These are phyloP conservation scores for Bombus confusus DNA, from an alignment of 1,140 invertebrate species.

Conservation along the genomic window DNA sequence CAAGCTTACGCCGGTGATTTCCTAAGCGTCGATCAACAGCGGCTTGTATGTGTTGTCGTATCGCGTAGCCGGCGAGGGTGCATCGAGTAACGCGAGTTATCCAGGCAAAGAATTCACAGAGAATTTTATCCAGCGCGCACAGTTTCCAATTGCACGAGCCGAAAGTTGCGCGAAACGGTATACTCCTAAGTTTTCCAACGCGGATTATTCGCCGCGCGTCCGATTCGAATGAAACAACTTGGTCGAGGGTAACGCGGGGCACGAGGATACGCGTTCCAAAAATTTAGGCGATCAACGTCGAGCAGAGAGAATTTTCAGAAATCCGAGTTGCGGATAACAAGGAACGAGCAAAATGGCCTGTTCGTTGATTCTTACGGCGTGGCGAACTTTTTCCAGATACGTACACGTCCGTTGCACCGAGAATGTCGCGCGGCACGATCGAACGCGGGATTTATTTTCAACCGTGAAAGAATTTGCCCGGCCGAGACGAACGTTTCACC, in stretches of 20 bases:
- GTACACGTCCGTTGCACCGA: not conserved
- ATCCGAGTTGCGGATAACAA: not conserved
- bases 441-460: not conserved
- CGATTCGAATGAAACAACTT: no score
- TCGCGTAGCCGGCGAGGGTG: no score
- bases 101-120: not conserved
- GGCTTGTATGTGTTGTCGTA: no score
- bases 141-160: not conserved
- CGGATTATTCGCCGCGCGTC: no score
- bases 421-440: not conserved
- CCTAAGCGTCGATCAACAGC: no score
- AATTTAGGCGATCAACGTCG: no score
- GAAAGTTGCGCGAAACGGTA: not conserved
- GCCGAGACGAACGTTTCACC: not conserved
- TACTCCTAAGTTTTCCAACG: not conserved
- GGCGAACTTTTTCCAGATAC: not conserved
- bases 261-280: no score
- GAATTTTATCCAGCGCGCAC: not conserved
- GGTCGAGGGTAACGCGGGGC: no score
- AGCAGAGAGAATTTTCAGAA: not conserved
- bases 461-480: not conserved
- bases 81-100: no score
- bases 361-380: not conserved
- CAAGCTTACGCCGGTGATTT: rapidly evolving
- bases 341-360: not conserved